These are phyloP conservation scores for Copsychus sechellarum DNA, from an alignment of 2,113 vertebrate genomes.

Conservation along the genomic window DNA sequence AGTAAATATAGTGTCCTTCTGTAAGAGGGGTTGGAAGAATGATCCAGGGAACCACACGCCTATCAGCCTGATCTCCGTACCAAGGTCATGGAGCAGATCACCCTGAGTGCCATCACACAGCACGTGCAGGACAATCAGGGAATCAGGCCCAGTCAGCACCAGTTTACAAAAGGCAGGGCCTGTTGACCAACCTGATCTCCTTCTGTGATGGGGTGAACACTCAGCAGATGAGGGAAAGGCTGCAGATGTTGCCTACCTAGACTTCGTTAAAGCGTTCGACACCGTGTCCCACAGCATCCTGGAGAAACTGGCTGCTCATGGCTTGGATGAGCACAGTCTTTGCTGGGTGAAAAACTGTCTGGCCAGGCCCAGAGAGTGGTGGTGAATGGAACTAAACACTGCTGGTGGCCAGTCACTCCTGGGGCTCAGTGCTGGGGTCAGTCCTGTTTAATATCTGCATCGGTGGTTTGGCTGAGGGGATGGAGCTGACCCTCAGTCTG, in stretches of 20 bases:
- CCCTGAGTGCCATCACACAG: background rate
- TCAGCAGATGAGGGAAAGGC: background rate
- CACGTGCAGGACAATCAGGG: background rate
- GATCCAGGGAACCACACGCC: fast-evolving
- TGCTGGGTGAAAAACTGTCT: background rate
- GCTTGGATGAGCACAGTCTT: background rate
- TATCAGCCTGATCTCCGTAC: background rate
- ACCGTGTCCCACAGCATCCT: background rate
- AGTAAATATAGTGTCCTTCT: background rate
- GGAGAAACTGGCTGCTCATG: background rate
- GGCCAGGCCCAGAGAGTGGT: background rate
- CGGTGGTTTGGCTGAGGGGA: fast-evolving
- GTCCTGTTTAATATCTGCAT: background rate
- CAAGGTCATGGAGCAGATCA: background rate
- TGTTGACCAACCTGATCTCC: background rate
- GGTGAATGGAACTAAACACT: background rate
- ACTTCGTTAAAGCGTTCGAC: fast-evolving
- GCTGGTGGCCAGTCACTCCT: fast-evolving
- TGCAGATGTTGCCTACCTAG: background rate
- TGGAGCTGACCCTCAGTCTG: background rate
- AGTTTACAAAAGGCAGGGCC: background rate
- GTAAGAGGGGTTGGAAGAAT: background rate
- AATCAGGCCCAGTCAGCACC: background rate
- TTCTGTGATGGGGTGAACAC: background rate
- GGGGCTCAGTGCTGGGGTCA: too few species aligned